These are phyloP conservation scores for Lethrus apterus DNA, from an alignment of 1,140 invertebrate species.

Conservation along the genomic window DNA sequence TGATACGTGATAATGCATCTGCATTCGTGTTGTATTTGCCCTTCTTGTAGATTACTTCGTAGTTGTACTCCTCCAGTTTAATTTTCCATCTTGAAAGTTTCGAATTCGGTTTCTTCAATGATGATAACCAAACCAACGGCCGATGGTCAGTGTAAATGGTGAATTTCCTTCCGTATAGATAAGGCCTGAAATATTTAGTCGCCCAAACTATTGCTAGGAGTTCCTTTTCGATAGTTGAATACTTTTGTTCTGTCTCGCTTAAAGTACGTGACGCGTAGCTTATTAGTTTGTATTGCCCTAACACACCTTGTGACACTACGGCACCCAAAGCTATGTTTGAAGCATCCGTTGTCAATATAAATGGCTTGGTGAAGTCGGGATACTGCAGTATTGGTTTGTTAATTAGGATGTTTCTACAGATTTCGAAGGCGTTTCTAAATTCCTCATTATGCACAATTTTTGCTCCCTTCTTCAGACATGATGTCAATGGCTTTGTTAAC, in stretches of 20 bases:
- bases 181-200: constrained; percentile 39
- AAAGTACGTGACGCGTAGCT: constrained; percentile 27
- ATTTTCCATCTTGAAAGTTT: background rate
- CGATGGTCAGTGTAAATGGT: constrained; percentile 31
- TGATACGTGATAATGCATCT: background rate
- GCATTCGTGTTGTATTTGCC: background rate
- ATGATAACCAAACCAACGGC: constrained; percentile 3
- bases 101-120: constrained; percentile 2
- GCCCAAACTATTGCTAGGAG: constrained; percentile 38
- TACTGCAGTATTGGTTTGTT: constrained; percentile 30
- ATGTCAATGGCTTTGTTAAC: constrained; percentile 24
- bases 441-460: constrained; percentile 6
- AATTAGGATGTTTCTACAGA: constrained; percentile 21
- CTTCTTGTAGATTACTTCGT: constrained; percentile 9
- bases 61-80: constrained; percentile 3
- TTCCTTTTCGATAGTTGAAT: constrained; percentile 37
- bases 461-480: constrained; percentile 22
- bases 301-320: constrained; percentile 27
- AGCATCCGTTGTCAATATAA: constrained; percentile 35
- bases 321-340: constrained; percentile 28
- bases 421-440: constrained; percentile 18
- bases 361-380: constrained; percentile 32
- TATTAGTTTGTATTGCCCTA: constrained; percentile 25
- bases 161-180: constrained; percentile 35
- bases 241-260: constrained; percentile 26